phyloP scores from a whole-genome alignment of 1,140 invertebrate genomes.

The Forficula auricularia region DNA sequence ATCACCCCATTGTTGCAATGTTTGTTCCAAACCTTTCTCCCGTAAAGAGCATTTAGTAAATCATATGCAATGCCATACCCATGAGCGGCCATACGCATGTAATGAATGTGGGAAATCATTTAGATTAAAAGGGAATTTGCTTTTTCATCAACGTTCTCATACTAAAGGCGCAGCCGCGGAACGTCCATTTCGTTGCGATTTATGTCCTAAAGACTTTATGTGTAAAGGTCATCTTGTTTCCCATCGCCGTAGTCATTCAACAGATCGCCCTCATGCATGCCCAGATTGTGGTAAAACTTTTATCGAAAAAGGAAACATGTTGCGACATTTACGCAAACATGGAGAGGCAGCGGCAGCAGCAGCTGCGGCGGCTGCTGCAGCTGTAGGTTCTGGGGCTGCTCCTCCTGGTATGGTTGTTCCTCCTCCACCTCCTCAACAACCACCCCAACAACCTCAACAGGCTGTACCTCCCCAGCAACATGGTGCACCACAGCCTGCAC shows the following conservation, averaged over 20 bases:
- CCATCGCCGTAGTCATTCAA: slow-evolving; percentile 75
- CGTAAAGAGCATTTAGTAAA: slow-evolving; percentile 63
- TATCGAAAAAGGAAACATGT: slow-evolving; percentile 55
- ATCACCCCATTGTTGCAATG: slow-evolving; percentile 66
- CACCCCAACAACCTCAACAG: slow-evolving; percentile 15
- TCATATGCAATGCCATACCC: slow-evolving; percentile 72
- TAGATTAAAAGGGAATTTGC: slow-evolving; percentile 70
- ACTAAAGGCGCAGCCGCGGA: slow-evolving; percentile 68
- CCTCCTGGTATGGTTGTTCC: slow-evolving; percentile 16
- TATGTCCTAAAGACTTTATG: slow-evolving; percentile 93
- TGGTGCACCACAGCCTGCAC: too few relatives aligned
- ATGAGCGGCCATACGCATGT: slow-evolving; percentile 65
- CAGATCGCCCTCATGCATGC: slow-evolving; percentile 63
- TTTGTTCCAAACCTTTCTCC: slow-evolving; percentile 72
- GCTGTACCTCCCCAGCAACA: too few relatives aligned
- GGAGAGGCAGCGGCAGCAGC: slow-evolving; percentile 17
- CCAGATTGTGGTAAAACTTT: slow-evolving; percentile 59
- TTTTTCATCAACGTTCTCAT: slow-evolving; percentile 92
- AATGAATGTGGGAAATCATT: slow-evolving; percentile 72
- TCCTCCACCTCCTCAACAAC: slow-evolving; percentile 23
- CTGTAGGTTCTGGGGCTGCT: background rate
- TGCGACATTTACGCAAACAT: slow-evolving; percentile 38
- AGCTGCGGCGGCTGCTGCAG: background rate
- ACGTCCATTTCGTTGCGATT: slow-evolving; percentile 81
- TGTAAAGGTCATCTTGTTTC: slow-evolving; percentile 87